phyloP scores from a whole-genome alignment of 2,797 vertebrate genomes.

The Heterohyrax brucei region DNA sequence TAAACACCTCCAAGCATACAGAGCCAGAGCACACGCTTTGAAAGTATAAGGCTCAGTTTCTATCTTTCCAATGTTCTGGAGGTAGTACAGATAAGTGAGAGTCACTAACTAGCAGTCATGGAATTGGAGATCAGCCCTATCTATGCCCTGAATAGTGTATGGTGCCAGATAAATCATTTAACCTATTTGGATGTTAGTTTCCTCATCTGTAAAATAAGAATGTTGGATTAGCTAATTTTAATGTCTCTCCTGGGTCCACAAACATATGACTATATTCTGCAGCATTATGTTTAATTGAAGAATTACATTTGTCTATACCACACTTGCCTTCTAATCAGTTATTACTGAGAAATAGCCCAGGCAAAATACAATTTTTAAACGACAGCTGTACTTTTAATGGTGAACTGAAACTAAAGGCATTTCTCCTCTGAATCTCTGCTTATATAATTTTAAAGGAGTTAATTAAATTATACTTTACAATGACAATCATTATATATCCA shows the following conservation, averaged over 20 bases:
- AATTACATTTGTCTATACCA: conserved; percentile 23
- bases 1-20: conserved; percentile 39
- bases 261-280: conserved; percentile 28
- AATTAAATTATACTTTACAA: conserved; percentile 72
- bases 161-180: conserved; percentile 43
- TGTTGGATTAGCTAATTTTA: conserved; percentile 32
- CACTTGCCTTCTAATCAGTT: conserved; percentile 56
- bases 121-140: not conserved
- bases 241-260: conserved; percentile 21
- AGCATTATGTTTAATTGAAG: conserved; percentile 61
- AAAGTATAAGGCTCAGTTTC: conserved; percentile 51
- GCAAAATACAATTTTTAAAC: conserved; percentile 69
- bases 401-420: conserved; percentile 63
- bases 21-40: conserved; percentile 31
- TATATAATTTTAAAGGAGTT: conserved; percentile 73
- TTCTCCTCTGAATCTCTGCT: conserved; percentile 5
- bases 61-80: conserved; percentile 34
- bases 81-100: not conserved
- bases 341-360: conserved; percentile 31
- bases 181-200: conserved; percentile 40
- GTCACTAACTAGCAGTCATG: not conserved
- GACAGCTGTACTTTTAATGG: conserved; percentile 71
- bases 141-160: not conserved
- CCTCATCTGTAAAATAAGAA: conserved; percentile 54
- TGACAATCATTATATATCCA: conserved; percentile 66